Conservation (phyloP, 35 echinoderm and acorn worm genomes). For the Strongylocentrotus purpuratus region DNA sequence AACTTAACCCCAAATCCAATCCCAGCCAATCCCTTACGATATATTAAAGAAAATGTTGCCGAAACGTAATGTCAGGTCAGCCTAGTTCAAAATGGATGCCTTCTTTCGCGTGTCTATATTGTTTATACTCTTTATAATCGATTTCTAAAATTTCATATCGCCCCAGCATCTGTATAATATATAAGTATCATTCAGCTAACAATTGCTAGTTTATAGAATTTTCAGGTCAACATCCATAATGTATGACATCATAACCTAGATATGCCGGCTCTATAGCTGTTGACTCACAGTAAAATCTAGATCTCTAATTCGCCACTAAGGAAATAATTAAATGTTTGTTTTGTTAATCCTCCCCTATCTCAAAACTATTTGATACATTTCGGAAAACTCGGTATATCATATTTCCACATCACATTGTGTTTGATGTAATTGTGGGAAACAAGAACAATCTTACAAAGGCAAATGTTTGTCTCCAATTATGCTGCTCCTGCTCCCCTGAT, state of each 20-base stretch:
- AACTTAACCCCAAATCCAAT: too few species aligned
- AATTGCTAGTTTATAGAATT: too few species aligned
- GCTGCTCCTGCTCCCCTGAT: not conserved
- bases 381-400: constrained; percentile 2
- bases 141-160: not conserved
- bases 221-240: not conserved
- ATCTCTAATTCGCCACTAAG: not conserved
- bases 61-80: too few species aligned
- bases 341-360: not conserved
- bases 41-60: too few species aligned
- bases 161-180: not conserved
- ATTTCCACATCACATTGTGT: not conserved
- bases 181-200: too few species aligned
- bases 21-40: too few species aligned
- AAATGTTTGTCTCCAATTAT: not conserved
- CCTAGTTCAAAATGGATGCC: not conserved
- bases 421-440: not conserved
- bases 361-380: not conserved
- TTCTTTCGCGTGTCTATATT: not conserved
- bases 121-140: not conserved
- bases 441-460: not conserved
- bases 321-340: constrained; percentile 12
- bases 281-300: not conserved
- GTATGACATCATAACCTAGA: not conserved
- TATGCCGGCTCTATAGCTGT: not conserved